Evolutionary conservation across 2,797 vertebrate species (phyloP).

Genomic region (Enteromius fasciolatus): DNA sequence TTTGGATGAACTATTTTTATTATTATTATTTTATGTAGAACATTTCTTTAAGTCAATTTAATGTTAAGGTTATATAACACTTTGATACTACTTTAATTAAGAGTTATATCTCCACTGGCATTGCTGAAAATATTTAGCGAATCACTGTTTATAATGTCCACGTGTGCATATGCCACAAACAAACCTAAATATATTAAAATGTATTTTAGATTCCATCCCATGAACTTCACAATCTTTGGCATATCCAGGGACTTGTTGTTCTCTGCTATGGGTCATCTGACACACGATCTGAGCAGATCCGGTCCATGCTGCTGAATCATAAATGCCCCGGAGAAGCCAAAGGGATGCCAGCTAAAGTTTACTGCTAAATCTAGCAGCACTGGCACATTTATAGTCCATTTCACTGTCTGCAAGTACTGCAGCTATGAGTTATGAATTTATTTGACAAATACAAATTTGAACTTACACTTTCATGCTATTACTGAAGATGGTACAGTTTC

Average conservation of each 20-base stretch:
- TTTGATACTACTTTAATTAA: neutral
- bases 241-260: constrained; percentile 20
- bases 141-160: neutral
- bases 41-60: neutral
- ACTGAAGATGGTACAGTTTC: neutral
- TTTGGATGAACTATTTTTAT: too few relatives aligned
- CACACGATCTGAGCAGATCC: neutral
- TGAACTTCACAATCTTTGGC: constrained; percentile 16
- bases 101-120: neutral
- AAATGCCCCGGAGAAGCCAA: constrained; percentile 1
- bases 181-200: neutral
- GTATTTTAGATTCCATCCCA: constrained; percentile 11
- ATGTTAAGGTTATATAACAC: neutral
- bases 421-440: neutral
- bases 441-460: neutral
- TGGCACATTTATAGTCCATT: neutral
- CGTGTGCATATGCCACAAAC: neutral
- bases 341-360: constrained; percentile 20
- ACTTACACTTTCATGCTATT: neutral
- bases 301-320: constrained; percentile 27
- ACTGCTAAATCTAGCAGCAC: constrained; percentile 7
- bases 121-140: neutral
- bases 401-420: neutral
- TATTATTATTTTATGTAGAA: neutral
- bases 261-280: constrained; percentile 24